A percentile compares a stretch with the other conserved stretches of the same genome.
Evolutionary conservation across 2,113 vertebrate genomes (phyloP).

Genomic region (Crocuta crocuta): DNA sequence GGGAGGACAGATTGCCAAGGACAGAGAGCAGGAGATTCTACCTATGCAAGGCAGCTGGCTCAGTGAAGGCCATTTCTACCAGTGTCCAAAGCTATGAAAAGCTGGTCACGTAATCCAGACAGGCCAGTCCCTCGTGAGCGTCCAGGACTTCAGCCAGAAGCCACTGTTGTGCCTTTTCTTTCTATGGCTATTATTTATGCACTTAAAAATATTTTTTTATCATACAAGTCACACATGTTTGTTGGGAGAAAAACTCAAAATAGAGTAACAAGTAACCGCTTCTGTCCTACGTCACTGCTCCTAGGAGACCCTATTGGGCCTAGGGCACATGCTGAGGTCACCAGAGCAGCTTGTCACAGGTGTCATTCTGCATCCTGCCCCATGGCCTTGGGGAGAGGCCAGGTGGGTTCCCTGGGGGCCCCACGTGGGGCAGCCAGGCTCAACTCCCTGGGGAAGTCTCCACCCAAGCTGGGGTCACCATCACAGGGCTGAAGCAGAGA

Average conservation of each 20-base stretch:
- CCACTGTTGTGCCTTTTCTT: neutral
- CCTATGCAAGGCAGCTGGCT: neutral
- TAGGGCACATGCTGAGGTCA: neutral
- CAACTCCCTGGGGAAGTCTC: neutral
- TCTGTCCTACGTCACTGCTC: neutral
- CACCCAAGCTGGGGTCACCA: neutral
- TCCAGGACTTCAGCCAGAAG: neutral
- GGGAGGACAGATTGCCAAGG: neutral
- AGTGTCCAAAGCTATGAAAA: neutral
- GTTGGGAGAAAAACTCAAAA: neutral
- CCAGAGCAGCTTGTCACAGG: too few species aligned
- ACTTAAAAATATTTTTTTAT: neutral
- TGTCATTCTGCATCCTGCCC: fast-evolving
- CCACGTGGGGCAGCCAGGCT: fast-evolving
- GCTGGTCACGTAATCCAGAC: neutral
- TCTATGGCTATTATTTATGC: neutral
- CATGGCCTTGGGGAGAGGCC: neutral
- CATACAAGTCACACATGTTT: neutral
- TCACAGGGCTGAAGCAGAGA: neutral
- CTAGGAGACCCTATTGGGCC: neutral
- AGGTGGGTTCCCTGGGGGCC: neutral
- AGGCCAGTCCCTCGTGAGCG: neutral
- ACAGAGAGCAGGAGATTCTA: neutral
- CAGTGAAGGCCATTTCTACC: neutral
- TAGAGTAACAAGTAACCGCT: neutral